phyloP scores from a whole-genome alignment of 2,797 vertebrate genomes.

The Halcyon chelicuti region DNA sequence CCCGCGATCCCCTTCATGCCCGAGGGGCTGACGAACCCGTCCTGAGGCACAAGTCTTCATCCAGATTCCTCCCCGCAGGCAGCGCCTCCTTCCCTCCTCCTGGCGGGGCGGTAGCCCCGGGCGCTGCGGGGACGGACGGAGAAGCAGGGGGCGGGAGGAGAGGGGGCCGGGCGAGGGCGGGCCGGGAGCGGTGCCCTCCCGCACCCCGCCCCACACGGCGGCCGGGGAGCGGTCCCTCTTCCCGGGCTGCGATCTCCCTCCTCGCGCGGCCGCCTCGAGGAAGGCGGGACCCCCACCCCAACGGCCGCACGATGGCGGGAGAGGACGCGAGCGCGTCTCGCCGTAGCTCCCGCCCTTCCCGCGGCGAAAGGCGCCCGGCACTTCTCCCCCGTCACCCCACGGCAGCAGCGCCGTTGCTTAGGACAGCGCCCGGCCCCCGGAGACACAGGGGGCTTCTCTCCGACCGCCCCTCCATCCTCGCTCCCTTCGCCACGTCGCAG shows the following conservation, averaged over 20 bases:
- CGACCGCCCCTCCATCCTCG: too few species aligned
- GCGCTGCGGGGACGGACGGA: neutral
- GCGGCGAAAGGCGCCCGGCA: neutral
- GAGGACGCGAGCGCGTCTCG: too few species aligned
- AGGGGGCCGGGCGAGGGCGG: too few species aligned
- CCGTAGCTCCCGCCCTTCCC: too few species aligned
- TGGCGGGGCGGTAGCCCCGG: neutral
- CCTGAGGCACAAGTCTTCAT: neutral
- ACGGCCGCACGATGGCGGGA: too few species aligned
- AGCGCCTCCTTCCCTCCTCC: neutral
- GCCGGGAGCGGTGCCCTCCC: neutral
- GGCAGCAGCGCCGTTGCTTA: too few species aligned
- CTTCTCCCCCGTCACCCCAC: too few species aligned
- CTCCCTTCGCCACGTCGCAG: neutral
- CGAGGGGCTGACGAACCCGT: neutral
- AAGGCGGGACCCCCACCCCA: too few species aligned
- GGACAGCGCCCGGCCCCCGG: too few species aligned
- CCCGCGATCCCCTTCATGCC: constrained; percentile 23
- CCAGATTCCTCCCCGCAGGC: neutral
- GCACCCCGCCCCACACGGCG: neutral
- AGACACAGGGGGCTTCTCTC: neutral
- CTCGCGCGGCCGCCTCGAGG: neutral
- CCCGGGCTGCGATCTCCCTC: accelerated
- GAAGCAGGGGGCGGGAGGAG: neutral
- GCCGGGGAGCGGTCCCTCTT: too few species aligned